Base-by-base conservation (phyloP, 2,113 vertebrate genomes). In the Morphnarchus princeps region DNA sequence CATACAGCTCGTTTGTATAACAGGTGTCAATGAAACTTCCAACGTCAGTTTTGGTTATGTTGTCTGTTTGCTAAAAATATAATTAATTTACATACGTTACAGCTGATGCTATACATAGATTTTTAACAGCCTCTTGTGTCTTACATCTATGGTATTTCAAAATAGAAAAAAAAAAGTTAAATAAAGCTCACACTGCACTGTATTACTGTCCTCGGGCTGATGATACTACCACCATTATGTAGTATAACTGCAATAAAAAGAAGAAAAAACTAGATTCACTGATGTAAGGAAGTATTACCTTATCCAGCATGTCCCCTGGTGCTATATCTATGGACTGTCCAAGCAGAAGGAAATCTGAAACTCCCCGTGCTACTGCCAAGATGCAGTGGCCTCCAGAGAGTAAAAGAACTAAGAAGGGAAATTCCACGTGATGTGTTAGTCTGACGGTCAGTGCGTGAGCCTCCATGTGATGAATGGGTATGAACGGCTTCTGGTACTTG, bases 401-500 rank as follows among this genome's bases (percentile, higher is more conserved):
- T 1, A 99, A 96, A 73, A 99, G 98, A 15, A 99, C 99, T 36
- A 99, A 98, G 94, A 99, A 99, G 13, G 99, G 99, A 88, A 99
- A 99, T 8, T 98, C 93, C 18, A 99, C 96, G 3, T 80, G 95
- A 18, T 98, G 97, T 0, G 98, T 98, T 96, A 99, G 98, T 77
- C 99, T 98, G 90, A 99, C 57, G 7, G 99, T 99, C 52, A 99
- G 98, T 1, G 99, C 99, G 1, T 99, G 99, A 21, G 99, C 99
- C 80, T 99, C 99, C 99, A 99, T 99, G 95, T 99, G 99, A 86
- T 99, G 99, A 73, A 99, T 98, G 63, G 99, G 99, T 81, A 99
- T 99, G 95, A 99, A 99, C 0, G 98, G 99, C 91, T 98, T 99
- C 89, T 98, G 88, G 81, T 99, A 97, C 57, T 63, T 95, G 40